A percentile compares a stretch with the other conserved stretches of the same genome.
Evolutionary conservation across 1,140 invertebrate species (phyloP).

Genomic region (Lucilia sericata): DNA sequence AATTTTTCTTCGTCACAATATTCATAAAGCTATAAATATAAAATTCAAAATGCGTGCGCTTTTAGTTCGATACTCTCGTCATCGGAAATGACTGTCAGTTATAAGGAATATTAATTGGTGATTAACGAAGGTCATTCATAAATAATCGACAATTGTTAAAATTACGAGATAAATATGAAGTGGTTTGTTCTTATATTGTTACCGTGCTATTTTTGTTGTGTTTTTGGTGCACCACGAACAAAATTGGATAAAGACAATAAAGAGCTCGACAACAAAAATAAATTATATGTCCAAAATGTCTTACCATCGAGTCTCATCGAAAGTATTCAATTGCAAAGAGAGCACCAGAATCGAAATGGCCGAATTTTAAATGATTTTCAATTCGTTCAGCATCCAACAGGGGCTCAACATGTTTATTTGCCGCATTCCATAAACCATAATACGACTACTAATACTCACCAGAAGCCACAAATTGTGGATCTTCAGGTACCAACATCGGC

Average conservation of each 20-base stretch:
- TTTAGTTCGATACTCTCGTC: neutral
- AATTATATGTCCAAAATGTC: neutral
- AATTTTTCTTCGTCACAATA: neutral
- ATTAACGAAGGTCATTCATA: neutral
- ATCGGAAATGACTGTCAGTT: neutral
- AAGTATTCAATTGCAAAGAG: neutral
- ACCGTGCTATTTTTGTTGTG: neutral
- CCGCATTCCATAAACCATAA: neutral
- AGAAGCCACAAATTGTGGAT: neutral
- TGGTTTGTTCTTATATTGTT: neutral
- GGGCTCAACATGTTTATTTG: neutral
- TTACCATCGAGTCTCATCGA: neutral
- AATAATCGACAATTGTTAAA: neutral
- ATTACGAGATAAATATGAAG: neutral
- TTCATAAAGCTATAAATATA: neutral
- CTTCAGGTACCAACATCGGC: neutral
- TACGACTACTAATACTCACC: neutral
- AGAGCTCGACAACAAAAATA: neutral
- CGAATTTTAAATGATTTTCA: neutral
- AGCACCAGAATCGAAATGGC: neutral
- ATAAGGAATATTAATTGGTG: neutral
- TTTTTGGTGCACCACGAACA: neutral
- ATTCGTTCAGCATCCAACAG: neutral
- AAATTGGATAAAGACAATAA: too few species aligned
- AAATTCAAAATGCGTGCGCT: neutral